Evolutionary conservation across 2,888 invertebrate genomes (phyloP).

Genomic region (Rhimphoctona megacephalus): DNA sequence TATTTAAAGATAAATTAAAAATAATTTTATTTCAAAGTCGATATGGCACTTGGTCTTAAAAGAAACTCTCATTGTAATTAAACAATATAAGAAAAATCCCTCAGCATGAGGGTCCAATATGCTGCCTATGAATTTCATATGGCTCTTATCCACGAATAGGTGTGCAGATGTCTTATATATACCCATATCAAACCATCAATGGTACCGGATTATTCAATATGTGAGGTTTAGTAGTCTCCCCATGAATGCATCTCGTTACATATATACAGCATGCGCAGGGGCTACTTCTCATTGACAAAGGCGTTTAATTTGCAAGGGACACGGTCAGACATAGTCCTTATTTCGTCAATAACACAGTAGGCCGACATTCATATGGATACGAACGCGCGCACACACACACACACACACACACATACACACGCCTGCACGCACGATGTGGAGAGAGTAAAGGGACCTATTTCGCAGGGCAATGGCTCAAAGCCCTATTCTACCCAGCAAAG

Average conservation of each 20-base stretch:
- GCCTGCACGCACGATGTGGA: background rate
- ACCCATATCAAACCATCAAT: constrained; percentile 35
- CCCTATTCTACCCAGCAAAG: background rate
- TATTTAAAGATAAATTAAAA: no score
- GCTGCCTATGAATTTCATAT: constrained; percentile 5
- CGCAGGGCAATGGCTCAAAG: constrained; percentile 9
- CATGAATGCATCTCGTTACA: constrained; percentile 65
- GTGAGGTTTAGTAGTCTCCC: constrained; percentile 14
- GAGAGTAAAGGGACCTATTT: background rate
- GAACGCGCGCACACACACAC: background rate
- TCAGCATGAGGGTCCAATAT: background rate
- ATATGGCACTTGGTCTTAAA: no score
- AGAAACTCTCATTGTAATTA: background rate
- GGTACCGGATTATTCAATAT: constrained; percentile 11
- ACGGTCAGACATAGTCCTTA: constrained; percentile 49
- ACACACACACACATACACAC: background rate
- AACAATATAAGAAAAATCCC: background rate
- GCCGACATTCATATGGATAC: constrained; percentile 4
- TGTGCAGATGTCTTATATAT: constrained; percentile 29
- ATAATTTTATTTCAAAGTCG: no score
- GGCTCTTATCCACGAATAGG: background rate
- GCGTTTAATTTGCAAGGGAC: constrained; percentile 54
- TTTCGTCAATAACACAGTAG: constrained; percentile 8
- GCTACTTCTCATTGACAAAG: constrained; percentile 46
- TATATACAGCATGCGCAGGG: constrained; percentile 41